Evolutionary conservation across 1,140 invertebrate species (phyloP), one percentile per base, ranked within the genome.

Genomic region (Achatina immaculata): DNA sequence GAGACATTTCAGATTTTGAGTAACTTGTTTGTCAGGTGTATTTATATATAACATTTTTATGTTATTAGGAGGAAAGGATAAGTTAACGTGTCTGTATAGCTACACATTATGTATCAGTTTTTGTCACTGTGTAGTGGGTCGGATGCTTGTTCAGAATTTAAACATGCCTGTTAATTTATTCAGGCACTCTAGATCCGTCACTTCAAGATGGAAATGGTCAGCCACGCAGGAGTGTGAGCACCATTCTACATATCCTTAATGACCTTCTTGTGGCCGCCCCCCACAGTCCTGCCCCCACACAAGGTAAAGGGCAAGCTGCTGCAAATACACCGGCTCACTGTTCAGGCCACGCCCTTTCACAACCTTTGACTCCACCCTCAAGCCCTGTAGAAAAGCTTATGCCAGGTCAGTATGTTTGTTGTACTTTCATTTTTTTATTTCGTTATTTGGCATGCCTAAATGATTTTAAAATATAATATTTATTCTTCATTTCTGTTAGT

Each of bases 161-260:
- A n/a, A n/a, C n/a, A n/a, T n/a, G n/a, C n/a, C n/a, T n/a, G n/a
- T n/a, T n/a, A n/a, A n/a, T n/a, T n/a, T n/a, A n/a, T n/a, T 94
- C 94, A 90, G 96, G 97, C 45, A 97, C 96, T 14, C 90, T 98
- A 21, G 98, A 97, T 92, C 96, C 97, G 79, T 95, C 96, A n/a
- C 92, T 98, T 24, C 97, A 98, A 91, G 97, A 98, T 90, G 94
- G 94, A 83, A 95, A 95, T 89, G 97, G 97, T 0, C 94, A 95
- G 83, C 97, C 97, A 16, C 96, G 96, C 86, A 93, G 96, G 28
- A 96, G 97, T 91, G 97, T 98, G 79, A 96, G 95, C 72, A 98
- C 97, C 24, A 97, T 98, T 75, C 96, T 98, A 80, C 96, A 98
- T 90, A 98, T 98, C 90, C 92, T 98, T 36, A 98, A 98, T 91